Evolutionary conservation across 2,797 vertebrate species (phyloP).

Genomic region (Periophthalmus magnuspinnatus): DNA sequence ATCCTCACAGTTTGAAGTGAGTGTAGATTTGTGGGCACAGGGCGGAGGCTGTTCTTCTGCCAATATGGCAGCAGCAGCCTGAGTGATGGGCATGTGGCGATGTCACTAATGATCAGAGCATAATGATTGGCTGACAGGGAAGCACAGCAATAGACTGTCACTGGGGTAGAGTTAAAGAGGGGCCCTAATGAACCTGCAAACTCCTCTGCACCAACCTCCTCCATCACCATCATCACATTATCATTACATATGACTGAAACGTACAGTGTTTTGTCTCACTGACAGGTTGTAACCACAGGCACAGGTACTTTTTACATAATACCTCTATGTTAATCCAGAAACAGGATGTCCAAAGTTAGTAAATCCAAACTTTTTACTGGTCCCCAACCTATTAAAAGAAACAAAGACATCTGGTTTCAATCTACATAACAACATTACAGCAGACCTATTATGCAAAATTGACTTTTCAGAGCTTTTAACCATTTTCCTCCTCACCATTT

Average conservation of each 20-base stretch:
- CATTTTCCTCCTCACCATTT: too few species aligned
- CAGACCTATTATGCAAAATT: too few species aligned
- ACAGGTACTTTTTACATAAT: not conserved
- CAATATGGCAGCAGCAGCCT: constrained; percentile 77
- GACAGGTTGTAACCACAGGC: not conserved
- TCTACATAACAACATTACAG: too few species aligned
- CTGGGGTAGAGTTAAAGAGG: constrained; percentile 76
- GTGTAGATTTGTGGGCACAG: constrained; percentile 68
- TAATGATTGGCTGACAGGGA: constrained; percentile 82
- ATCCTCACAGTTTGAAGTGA: constrained; percentile 71
- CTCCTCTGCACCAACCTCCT: constrained; percentile 48
- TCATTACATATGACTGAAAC: constrained; percentile 19
- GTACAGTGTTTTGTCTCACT: not conserved
- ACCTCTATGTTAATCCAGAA: not conserved
- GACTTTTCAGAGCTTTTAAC: too few species aligned
- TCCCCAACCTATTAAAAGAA: too few species aligned
- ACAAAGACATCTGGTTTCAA: too few species aligned
- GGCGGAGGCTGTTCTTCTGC: constrained; percentile 78
- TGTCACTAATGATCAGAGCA: constrained; percentile 82
- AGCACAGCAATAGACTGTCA: constrained; percentile 79
- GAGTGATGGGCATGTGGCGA: constrained; percentile 78
- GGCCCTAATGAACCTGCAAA: constrained; percentile 77
- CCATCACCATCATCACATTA: constrained; percentile 63
- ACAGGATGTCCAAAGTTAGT: not conserved
- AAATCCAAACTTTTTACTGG: too few species aligned